Percentiles rank a stretch among this genome's conserved stretches.
Conservation (phyloP, 2,888 invertebrate genomes). For the Aleiodes testaceus region DNA sequence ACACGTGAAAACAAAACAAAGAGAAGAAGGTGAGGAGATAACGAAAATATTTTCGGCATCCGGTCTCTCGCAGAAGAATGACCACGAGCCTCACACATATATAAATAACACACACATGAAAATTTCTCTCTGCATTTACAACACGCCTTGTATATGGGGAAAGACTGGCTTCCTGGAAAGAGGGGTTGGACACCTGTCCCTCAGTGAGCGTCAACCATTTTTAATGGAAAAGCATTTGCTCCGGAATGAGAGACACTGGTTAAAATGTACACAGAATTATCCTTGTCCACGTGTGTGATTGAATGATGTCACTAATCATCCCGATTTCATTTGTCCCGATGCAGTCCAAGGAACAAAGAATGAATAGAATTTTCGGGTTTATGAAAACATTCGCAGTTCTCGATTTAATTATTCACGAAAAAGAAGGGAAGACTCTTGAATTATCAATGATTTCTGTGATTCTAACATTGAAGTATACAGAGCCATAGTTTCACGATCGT, state of each 20-base stretch:
- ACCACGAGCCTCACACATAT: background rate
- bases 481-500: no score
- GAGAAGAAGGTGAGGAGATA: conserved; percentile 16
- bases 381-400: no score
- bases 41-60: conserved; percentile 37
- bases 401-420: no score
- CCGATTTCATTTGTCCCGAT: conserved; percentile 17
- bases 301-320: conserved; percentile 47
- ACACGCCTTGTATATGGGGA: conserved; percentile 56
- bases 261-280: background rate
- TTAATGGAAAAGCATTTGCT: background rate
- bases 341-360: conserved; percentile 10
- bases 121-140: conserved; percentile 31
- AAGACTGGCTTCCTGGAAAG: conserved; percentile 70
- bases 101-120: background rate
- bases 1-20: background rate
- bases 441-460: background rate
- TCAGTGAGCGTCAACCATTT: conserved; percentile 64
- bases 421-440: no score
- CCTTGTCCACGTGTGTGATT: conserved; percentile 48
- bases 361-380: background rate
- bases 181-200: conserved; percentile 71
- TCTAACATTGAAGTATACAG: no score
- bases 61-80: conserved; percentile 22
- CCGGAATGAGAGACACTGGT: conserved; percentile 48